phyloP scores from a whole-genome alignment of 2,113 vertebrate species.

The Ochotona princeps region DNA sequence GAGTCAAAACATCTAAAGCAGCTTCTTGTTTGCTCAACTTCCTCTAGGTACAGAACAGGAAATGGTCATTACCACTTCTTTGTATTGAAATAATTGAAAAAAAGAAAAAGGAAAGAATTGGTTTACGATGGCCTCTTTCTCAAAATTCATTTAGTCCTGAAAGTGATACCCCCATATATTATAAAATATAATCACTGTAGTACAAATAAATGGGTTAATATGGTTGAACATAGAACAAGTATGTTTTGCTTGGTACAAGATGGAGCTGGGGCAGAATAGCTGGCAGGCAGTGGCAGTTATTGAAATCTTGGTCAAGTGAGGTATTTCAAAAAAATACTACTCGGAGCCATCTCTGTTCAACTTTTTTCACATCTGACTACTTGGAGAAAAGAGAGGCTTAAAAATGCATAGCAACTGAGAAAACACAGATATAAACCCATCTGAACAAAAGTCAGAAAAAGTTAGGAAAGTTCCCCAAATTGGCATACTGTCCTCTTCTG shows the following conservation, averaged over 20 bases:
- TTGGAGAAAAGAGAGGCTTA: neutral
- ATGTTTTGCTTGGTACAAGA: neutral
- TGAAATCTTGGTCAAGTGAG: neutral
- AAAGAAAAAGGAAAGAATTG: neutral
- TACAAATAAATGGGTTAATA: neutral
- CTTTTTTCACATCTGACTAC: neutral
- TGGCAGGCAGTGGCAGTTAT: neutral
- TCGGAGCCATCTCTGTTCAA: neutral
- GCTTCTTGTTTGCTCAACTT: neutral
- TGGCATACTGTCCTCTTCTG: neutral
- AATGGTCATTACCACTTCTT: neutral
- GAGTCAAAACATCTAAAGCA: neutral
- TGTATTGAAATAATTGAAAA: neutral
- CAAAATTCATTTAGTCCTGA: constrained; percentile 7
- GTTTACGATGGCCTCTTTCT: neutral
- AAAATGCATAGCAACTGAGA: neutral
- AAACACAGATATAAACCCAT: neutral
- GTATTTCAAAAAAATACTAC: neutral
- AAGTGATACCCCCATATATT: neutral
- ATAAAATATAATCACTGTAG: neutral
- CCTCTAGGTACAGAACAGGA: neutral
- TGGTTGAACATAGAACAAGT: neutral
- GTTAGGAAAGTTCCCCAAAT: neutral
- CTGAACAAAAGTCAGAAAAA: neutral
- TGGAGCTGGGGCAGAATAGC: neutral